These are phyloP conservation scores for Anoplophora glabripennis DNA, from an alignment of 1,140 invertebrate species.

Conservation along the genomic window DNA sequence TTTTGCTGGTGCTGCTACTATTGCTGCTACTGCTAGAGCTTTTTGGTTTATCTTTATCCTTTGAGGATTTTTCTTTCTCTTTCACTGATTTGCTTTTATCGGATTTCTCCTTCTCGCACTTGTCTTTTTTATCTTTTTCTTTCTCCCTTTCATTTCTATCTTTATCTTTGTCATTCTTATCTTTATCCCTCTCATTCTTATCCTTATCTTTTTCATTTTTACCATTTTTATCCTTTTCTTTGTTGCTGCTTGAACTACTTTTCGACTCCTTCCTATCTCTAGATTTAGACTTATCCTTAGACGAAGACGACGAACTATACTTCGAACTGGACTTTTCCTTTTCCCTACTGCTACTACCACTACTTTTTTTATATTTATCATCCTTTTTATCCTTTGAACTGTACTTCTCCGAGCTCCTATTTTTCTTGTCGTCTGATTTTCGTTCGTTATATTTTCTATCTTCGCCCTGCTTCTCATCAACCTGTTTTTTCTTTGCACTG, in stretches of 20 bases:
- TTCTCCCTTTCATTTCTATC: slow-evolving; percentile 29
- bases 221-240: neutral
- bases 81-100: slow-evolving; percentile 21
- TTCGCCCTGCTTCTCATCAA: slow-evolving; percentile 18
- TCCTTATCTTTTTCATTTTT: slow-evolving; percentile 19
- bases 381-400: slow-evolving; percentile 47
- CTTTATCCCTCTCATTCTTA: slow-evolving; percentile 21
- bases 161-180: slow-evolving; percentile 23
- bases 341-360: slow-evolving; percentile 28
- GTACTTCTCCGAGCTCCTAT: slow-evolving; percentile 30
- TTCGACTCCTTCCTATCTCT: slow-evolving; percentile 22
- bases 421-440: slow-evolving; percentile 47
- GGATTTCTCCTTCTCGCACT: slow-evolving; percentile 17
- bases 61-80: slow-evolving; percentile 22
- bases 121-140: slow-evolving; percentile 31
- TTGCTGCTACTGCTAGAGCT: slow-evolving; percentile 42
- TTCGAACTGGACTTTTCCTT: slow-evolving; percentile 25
- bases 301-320: slow-evolving; percentile 21
- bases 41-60: slow-evolving; percentile 30
- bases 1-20: slow-evolving; percentile 17
- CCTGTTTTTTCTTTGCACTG: slow-evolving; percentile 19
- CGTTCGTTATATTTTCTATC: slow-evolving; percentile 15
- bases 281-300: slow-evolving; percentile 41
- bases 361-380: slow-evolving; percentile 18
- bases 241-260: slow-evolving; percentile 14